These are phyloP conservation scores for Hydrocynus forskahlii DNA, from an alignment of 2,797 vertebrate species.

Conservation along the genomic window DNA sequence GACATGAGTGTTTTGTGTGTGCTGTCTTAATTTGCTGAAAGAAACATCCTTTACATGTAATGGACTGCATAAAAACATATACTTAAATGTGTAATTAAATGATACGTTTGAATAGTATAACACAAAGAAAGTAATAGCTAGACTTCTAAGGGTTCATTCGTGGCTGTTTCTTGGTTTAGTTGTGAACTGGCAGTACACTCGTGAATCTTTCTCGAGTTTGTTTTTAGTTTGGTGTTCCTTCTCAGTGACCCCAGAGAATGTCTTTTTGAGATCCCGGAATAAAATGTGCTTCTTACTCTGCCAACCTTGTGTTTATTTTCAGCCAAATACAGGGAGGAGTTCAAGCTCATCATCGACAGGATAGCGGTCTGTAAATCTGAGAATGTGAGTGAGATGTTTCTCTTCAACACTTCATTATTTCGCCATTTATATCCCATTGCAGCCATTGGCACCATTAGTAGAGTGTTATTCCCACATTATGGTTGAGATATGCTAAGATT, in stretches of 20 bases:
- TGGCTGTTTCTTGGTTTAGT: not conserved
- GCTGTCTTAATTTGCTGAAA: too few species aligned
- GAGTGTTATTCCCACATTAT: slow-evolving; percentile 15
- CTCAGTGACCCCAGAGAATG: not conserved
- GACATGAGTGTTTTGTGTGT: too few species aligned
- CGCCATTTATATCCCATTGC: not conserved
- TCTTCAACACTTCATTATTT: slow-evolving; percentile 40
- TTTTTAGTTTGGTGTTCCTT: not conserved
- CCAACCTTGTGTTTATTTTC: slow-evolving; percentile 50
- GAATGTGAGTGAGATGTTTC: slow-evolving; percentile 75
- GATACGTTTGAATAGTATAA: not conserved
- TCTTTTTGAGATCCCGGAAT: not conserved
- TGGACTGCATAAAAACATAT: too few species aligned
- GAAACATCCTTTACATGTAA: too few species aligned
- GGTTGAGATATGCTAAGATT: slow-evolving; percentile 9
- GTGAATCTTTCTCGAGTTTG: not conserved
- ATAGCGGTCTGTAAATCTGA: slow-evolving; percentile 83
- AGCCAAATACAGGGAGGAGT: slow-evolving; percentile 86
- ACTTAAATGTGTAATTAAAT: not conserved
- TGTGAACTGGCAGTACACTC: not conserved
- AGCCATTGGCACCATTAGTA: not conserved
- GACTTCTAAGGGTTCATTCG: not conserved
- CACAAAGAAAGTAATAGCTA: not conserved
- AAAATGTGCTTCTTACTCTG: slow-evolving; percentile 27
- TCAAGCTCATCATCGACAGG: slow-evolving; percentile 81